Evolutionary conservation across 1,140 invertebrate genomes (phyloP).

Genomic region (Caligus rogercresseyi): DNA sequence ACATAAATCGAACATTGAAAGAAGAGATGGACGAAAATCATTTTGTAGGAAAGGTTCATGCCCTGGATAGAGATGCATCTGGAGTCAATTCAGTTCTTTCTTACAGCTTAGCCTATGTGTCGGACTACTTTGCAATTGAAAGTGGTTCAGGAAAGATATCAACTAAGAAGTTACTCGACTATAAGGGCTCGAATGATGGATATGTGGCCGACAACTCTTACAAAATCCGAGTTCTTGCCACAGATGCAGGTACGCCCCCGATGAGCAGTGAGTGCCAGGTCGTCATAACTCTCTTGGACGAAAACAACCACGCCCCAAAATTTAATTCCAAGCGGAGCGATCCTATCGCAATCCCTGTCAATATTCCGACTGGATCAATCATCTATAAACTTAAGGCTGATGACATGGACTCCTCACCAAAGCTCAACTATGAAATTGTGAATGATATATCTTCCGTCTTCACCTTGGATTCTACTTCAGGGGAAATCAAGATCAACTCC

Average conservation of each 20-base stretch:
- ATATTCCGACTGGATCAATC: conserved; percentile 43
- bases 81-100: conserved; percentile 83
- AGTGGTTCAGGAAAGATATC: conserved; percentile 71
- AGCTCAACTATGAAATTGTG: conserved; percentile 65
- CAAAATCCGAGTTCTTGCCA: conserved; percentile 61
- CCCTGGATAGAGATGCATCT: conserved; percentile 71
- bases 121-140: conserved; percentile 73
- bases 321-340: conserved; percentile 40
- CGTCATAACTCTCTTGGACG: conserved; percentile 69
- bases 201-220: conserved; percentile 72
- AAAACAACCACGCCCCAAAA: conserved; percentile 67
- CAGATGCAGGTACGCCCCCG: conserved; percentile 79
- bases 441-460: conserved; percentile 59
- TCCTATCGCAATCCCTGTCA: conserved; percentile 62
- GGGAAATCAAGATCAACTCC: conserved; percentile 34
- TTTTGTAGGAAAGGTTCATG: conserved; percentile 69
- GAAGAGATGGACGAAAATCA: conserved; percentile 56
- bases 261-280: conserved; percentile 64
- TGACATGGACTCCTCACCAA: conserved; percentile 45
- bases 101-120: conserved; percentile 72
- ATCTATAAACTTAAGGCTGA: conserved; percentile 46
- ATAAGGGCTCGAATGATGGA: conserved; percentile 50
- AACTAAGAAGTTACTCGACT: conserved; percentile 59
- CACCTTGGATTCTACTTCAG: conserved; percentile 50
- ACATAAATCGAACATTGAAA: neutral